These are phyloP conservation scores for Stegodyphus dumicola DNA, from an alignment of 1,140 invertebrate genomes.

Conservation along the genomic window DNA sequence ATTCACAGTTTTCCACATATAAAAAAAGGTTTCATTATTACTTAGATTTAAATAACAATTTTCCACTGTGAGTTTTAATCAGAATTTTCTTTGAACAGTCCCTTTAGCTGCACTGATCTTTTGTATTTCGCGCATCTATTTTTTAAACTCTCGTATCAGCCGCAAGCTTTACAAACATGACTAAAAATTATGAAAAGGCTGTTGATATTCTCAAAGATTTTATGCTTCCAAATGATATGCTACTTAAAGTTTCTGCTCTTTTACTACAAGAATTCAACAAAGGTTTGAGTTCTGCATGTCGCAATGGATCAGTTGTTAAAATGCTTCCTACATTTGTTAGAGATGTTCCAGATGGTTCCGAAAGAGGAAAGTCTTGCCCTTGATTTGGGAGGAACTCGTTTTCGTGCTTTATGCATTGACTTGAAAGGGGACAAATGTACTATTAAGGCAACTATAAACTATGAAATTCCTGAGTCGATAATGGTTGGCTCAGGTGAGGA, in stretches of 20 bases:
- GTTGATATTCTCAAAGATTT: slow-evolving; percentile 17
- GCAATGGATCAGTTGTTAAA: slow-evolving; percentile 83
- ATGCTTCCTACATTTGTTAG: slow-evolving; percentile 97
- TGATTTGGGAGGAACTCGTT: slow-evolving; percentile 98
- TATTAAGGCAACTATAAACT: slow-evolving; percentile 89
- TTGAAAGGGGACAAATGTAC: slow-evolving; percentile 75
- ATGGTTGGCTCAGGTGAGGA: slow-evolving; percentile 87
- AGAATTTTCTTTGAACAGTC: too few species aligned
- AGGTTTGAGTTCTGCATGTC: slow-evolving; percentile 82
- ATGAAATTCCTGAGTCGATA: slow-evolving; percentile 90
- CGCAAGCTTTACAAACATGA: background rate
- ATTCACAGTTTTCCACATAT: too few species aligned
- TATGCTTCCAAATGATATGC: slow-evolving; percentile 20
- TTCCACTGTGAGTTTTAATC: too few species aligned
- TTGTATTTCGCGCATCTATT: too few species aligned
- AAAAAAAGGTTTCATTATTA: too few species aligned
- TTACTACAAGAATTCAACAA: slow-evolving; percentile 81
- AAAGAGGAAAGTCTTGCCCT: slow-evolving; percentile 95
- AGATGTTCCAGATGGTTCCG: slow-evolving; percentile 92
- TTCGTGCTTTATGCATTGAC: slow-evolving; percentile 92
- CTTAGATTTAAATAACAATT: too few species aligned
- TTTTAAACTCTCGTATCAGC: too few species aligned
- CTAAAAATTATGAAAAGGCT: background rate
- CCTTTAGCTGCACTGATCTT: too few species aligned
- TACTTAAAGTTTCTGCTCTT: slow-evolving; percentile 80